These are phyloP conservation scores for Myotis pilosus DNA, from an alignment of 2,797 vertebrate species.

Conservation along the genomic window DNA sequence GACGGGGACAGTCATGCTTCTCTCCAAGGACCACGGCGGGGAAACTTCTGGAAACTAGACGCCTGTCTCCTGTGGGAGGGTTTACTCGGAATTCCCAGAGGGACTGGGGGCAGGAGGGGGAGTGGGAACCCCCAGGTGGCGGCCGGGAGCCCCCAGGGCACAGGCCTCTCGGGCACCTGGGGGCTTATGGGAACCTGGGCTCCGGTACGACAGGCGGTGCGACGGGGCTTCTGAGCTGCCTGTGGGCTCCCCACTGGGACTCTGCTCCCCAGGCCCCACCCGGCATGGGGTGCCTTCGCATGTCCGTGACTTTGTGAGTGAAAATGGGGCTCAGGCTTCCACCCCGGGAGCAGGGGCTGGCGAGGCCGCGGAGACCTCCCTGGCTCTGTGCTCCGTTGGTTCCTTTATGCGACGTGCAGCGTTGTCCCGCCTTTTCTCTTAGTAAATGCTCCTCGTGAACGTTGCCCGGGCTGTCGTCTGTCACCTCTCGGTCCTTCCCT, in stretches of 20 bases:
- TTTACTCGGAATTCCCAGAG: background rate
- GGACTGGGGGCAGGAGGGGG: background rate
- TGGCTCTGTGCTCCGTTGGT: no score
- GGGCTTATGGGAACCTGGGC: background rate
- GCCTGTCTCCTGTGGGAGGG: background rate
- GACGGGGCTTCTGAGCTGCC: background rate
- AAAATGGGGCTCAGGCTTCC: accelerated
- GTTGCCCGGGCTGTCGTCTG: no score
- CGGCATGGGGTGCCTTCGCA: accelerated
- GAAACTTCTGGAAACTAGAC: background rate
- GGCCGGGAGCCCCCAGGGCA: background rate
- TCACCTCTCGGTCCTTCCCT: no score
- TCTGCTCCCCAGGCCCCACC: background rate
- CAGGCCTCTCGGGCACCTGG: background rate
- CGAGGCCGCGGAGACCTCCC: no score
- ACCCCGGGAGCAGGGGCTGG: no score
- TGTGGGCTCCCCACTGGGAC: background rate
- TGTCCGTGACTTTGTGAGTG: background rate
- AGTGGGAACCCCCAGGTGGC: background rate
- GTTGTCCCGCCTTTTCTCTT: no score
- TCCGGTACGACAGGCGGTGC: accelerated
- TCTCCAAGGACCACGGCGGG: background rate
- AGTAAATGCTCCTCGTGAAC: no score
- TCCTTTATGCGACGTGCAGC: no score
- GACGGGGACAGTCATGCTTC: background rate